Conservation (phyloP, 2,113 vertebrate genomes). For the Sinosuthora webbiana region DNA sequence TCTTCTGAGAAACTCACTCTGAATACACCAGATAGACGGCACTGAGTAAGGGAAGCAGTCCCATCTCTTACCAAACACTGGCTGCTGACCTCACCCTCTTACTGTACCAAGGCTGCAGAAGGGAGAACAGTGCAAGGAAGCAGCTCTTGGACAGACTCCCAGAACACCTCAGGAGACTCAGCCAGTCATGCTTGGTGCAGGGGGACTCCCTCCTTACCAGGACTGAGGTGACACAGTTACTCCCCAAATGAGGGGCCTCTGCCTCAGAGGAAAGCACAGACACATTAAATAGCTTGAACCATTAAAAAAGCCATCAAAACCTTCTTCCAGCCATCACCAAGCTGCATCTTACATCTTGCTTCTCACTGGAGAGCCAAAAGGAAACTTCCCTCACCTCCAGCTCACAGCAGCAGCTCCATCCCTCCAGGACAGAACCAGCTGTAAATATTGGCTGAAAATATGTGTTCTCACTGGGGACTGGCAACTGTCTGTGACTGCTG, state of each 20-base stretch:
- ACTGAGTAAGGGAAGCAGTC: neutral
- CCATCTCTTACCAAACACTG: neutral
- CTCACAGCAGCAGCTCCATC: neutral
- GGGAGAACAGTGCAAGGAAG: neutral
- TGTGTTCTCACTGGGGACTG: neutral
- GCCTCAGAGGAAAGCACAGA: neutral
- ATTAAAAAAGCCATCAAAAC: neutral
- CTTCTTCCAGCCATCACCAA: neutral
- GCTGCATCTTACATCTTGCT: neutral
- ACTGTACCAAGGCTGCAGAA: neutral
- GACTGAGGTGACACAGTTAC: neutral
- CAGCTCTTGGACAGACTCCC: neutral
- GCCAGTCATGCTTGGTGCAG: neutral
- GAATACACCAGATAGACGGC: neutral
- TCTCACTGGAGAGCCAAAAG: neutral
- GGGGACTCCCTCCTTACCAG: neutral
- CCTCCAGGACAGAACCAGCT: neutral
- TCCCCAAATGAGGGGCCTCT: neutral
- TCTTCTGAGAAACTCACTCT: neutral
- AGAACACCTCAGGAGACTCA: neutral
- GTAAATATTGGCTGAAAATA: neutral
- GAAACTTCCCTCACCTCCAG: neutral
- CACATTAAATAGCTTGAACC: neutral
- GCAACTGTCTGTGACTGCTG: neutral
- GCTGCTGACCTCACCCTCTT: neutral